Percentiles rank a stretch among this genome's conserved stretches.
These are phyloP conservation scores for Diploscapter pachys DNA, from an alignment of 1,140 invertebrate genomes.

Conservation along the genomic window DNA sequence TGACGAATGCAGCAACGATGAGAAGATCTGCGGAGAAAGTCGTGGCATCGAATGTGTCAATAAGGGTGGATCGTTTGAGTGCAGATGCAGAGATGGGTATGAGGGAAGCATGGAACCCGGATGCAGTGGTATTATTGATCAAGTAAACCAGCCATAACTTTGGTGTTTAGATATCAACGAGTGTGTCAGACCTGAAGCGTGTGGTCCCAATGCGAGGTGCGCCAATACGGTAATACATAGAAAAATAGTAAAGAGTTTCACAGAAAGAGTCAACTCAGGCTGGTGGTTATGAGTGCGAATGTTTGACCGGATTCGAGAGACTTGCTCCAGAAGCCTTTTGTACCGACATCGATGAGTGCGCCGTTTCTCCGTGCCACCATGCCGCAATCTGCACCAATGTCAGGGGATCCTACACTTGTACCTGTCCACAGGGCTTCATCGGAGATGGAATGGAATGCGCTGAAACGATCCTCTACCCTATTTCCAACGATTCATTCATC, in stretches of 20 bases:
- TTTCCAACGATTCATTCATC: constrained; percentile 25
- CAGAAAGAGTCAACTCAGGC: neutral
- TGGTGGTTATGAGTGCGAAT: constrained; percentile 34
- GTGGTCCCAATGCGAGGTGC: constrained; percentile 28
- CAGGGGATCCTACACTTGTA: constrained; percentile 44
- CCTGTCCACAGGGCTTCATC: constrained; percentile 47
- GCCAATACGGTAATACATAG: constrained; percentile 25
- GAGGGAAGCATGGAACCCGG: neutral
- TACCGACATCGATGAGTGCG: constrained; percentile 32
- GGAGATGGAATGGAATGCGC: constrained; percentile 45
- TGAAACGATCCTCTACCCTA: constrained; percentile 39
- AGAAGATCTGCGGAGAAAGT: constrained; percentile 17
- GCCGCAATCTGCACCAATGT: constrained; percentile 46
- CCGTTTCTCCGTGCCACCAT: constrained; percentile 42
- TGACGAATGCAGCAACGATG: constrained; percentile 27
- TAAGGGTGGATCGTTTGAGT: constrained; percentile 23
- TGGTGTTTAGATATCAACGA: constrained; percentile 24
- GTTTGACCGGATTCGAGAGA: constrained; percentile 32
- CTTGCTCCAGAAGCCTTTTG: constrained; percentile 27
- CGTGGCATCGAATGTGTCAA: constrained; percentile 31
- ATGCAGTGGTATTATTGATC: too few species aligned
- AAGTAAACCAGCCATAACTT: too few species aligned
- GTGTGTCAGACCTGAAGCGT: constrained; percentile 16
- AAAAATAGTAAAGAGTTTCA: neutral
- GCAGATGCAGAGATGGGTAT: constrained; percentile 32